Percentiles rank a stretch among this genome's conserved stretches.
These are phyloP conservation scores for Stictocephala bisonia DNA, from an alignment of 2,888 invertebrate species.

Conservation along the genomic window DNA sequence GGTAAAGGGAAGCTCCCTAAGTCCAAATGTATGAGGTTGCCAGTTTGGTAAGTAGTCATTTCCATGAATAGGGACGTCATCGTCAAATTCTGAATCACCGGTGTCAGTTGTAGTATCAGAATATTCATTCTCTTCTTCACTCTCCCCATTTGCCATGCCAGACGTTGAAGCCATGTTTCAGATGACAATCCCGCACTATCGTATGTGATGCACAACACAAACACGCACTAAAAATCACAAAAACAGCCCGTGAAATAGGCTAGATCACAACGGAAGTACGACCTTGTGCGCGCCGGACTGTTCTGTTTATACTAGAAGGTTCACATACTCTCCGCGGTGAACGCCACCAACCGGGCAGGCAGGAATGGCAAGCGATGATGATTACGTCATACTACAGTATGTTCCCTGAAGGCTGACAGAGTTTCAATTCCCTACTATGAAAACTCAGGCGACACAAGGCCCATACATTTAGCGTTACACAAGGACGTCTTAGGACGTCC, in stretches of 20 bases:
- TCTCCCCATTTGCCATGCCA: background rate
- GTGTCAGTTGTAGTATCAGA: slow-evolving; percentile 19
- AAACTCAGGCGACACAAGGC: background rate
- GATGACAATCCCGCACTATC: background rate
- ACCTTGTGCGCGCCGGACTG: background rate
- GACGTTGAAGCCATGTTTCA: background rate
- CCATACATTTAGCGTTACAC: background rate
- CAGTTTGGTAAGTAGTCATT: slow-evolving; percentile 27
- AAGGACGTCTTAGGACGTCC: background rate
- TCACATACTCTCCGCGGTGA: background rate
- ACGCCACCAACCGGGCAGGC: background rate
- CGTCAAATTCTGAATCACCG: slow-evolving; percentile 27
- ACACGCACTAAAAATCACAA: background rate
- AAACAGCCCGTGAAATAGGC: background rate
- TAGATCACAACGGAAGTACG: background rate
- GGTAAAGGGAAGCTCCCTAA: slow-evolving; percentile 21
- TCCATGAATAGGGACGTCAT: slow-evolving; percentile 26
- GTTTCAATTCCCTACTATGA: background rate
- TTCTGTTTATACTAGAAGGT: background rate
- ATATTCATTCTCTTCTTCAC: slow-evolving; percentile 9
- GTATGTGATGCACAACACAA: background rate
- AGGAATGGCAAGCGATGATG: background rate
- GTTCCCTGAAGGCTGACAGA: background rate
- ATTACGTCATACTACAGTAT: background rate
- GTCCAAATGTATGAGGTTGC: slow-evolving; percentile 4